These are phyloP conservation scores for Sebastes oblongus DNA, from an alignment of 2,797 vertebrate species.

Conservation along the genomic window DNA sequence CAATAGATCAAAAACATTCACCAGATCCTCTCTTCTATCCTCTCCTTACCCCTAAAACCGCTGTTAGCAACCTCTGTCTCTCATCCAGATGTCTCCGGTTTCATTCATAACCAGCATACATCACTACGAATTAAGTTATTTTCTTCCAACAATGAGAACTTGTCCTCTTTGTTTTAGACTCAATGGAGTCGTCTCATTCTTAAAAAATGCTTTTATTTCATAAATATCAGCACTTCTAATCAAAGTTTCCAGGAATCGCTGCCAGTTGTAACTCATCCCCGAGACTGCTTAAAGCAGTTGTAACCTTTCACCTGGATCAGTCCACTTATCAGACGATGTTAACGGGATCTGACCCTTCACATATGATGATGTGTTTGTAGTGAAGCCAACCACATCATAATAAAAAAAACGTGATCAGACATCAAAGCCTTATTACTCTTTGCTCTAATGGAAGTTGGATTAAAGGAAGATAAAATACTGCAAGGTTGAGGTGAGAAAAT, in stretches of 20 bases:
- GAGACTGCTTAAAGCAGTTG: slow-evolving; percentile 14
- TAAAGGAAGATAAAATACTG: slow-evolving; percentile 52
- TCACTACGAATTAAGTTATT: slow-evolving; percentile 8
- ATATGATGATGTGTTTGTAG: slow-evolving; percentile 26
- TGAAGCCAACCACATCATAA: slow-evolving; percentile 11
- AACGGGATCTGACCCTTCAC: slow-evolving; percentile 10
- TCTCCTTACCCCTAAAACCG: slow-evolving; percentile 14
- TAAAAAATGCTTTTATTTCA: neutral
- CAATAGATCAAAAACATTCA: slow-evolving; percentile 65
- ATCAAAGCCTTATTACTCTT: slow-evolving; percentile 15
- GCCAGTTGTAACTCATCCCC: neutral
- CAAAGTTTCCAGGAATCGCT: slow-evolving; percentile 1
- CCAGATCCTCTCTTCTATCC: slow-evolving; percentile 5
- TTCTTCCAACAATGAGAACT: neutral
- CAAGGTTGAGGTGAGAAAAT: slow-evolving; percentile 53
- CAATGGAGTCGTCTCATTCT: slow-evolving; percentile 5
- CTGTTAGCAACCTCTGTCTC: slow-evolving; percentile 24
- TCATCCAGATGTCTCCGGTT: slow-evolving; percentile 33
- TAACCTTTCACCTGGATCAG: slow-evolving; percentile 62
- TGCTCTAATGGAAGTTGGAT: slow-evolving; percentile 43
- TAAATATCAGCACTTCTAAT: slow-evolving; percentile 12
- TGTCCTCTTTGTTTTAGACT: neutral
- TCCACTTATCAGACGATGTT: neutral
- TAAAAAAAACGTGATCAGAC: slow-evolving; percentile 6
- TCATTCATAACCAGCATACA: slow-evolving; percentile 30